phyloP scores from a whole-genome alignment of 2,113 vertebrate genomes.

The Bufo gargarizans region DNA sequence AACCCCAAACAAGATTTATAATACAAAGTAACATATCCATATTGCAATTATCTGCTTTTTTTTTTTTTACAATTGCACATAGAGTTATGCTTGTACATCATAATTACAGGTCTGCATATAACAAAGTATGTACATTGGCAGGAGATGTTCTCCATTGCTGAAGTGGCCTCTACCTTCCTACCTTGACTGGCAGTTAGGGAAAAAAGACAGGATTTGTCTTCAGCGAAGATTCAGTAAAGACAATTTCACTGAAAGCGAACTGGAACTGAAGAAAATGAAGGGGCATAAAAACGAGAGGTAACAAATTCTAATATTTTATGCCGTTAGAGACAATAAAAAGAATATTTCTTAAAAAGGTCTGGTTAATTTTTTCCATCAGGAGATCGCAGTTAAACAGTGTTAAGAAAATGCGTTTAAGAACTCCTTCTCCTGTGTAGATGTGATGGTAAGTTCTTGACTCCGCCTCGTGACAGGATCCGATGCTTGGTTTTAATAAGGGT shows the following conservation, averaged over 20 bases:
- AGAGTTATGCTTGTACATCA: conserved; percentile 74
- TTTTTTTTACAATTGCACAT: conserved; percentile 84
- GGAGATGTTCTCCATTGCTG: conserved; percentile 75
- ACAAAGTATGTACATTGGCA: conserved; percentile 84
- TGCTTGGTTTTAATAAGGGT: conserved; percentile 68
- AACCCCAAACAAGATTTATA: conserved; percentile 76
- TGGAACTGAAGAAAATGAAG: conserved; percentile 72
- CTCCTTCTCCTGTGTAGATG: conserved; percentile 69
- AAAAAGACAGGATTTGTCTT: conserved; percentile 69
- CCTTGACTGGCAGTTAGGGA: conserved; percentile 76
- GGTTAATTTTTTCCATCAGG: conserved; percentile 64
- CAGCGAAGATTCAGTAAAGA: conserved; percentile 61
- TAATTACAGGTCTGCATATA: conserved; percentile 82
- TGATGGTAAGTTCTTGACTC: conserved; percentile 68
- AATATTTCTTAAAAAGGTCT: conserved; percentile 56
- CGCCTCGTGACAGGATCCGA: conserved; percentile 66
- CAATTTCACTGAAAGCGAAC: conserved; percentile 75
- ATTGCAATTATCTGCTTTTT: conserved; percentile 75
- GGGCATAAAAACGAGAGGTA: conserved; percentile 61
- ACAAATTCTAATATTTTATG: conserved; percentile 68
- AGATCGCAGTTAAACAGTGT: conserved; percentile 59
- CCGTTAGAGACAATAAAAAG: conserved; percentile 71
- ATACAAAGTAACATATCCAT: conserved; percentile 83
- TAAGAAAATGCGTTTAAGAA: conserved; percentile 62
- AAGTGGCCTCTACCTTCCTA: conserved; percentile 73